These are phyloP conservation scores for Tychaedon coryphoeus DNA, from an alignment of 2,113 vertebrate species.

Conservation along the genomic window DNA sequence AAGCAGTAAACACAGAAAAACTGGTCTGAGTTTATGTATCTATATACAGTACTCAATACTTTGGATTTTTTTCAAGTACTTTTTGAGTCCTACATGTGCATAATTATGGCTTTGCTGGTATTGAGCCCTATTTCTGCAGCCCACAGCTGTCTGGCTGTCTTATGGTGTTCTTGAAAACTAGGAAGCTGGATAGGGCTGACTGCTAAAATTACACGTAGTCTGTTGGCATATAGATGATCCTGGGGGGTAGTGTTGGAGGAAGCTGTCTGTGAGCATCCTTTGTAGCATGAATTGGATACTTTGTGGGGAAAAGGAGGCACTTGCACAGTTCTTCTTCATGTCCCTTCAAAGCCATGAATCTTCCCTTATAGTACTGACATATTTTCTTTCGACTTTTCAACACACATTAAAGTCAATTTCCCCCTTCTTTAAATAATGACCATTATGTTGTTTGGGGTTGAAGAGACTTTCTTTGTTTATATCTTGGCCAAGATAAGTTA, in stretches of 20 bases:
- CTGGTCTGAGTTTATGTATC: neutral
- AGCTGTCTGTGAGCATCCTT: neutral
- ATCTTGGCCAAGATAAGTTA: neutral
- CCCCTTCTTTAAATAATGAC: neutral
- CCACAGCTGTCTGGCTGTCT: neutral
- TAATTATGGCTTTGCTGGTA: neutral
- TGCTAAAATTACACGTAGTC: neutral
- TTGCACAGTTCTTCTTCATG: neutral
- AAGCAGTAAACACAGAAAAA: neutral
- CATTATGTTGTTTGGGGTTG: neutral
- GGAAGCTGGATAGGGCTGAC: neutral
- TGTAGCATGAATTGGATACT: neutral
- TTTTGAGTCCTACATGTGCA: rapidly evolving
- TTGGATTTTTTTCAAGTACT: neutral
- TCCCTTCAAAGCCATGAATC: neutral
- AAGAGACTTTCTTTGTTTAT: neutral
- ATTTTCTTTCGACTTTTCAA: neutral
- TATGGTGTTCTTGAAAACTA: neutral
- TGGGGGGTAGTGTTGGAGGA: neutral
- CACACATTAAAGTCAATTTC: neutral
- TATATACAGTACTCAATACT: neutral
- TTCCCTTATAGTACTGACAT: neutral
- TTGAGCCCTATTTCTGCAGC: neutral
- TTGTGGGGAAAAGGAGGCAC: neutral
- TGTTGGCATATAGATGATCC: neutral